These are phyloP conservation scores for Hypsopygia costalis DNA, from an alignment of 2,888 invertebrate genomes.

Conservation along the genomic window DNA sequence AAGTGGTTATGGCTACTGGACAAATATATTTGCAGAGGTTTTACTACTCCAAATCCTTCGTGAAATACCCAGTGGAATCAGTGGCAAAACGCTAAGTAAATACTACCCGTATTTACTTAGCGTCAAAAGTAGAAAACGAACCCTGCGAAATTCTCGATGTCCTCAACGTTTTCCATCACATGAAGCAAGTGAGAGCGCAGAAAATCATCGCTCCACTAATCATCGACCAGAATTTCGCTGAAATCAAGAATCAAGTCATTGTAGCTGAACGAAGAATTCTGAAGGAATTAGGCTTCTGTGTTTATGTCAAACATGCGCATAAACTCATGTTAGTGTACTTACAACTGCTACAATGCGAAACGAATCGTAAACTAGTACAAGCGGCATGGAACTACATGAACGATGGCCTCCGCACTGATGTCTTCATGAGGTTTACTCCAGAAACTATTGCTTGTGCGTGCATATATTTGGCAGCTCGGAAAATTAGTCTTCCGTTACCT, in stretches of 20 bases:
- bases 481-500: conserved; percentile 91
- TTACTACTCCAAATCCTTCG: conserved; percentile 99
- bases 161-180: conserved; percentile 98
- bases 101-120: conserved; percentile 96
- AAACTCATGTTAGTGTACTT: conserved; percentile 98
- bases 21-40: conserved; percentile 99
- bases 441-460: conserved; percentile 99
- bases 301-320: conserved; percentile 99
- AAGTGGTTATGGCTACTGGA: conserved; percentile 99
- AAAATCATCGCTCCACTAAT: conserved; percentile 93
- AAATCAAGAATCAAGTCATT: conserved; percentile 97
- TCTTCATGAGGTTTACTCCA: conserved; percentile 96
- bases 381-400: conserved; percentile 99
- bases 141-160: conserved; percentile 97
- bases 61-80: conserved; percentile 98
- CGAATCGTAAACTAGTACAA: conserved; percentile 94
- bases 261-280: conserved; percentile 97
- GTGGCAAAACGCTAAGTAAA: conserved; percentile 99
- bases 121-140: conserved; percentile 99
- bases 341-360: conserved; percentile 94
- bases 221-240: conserved; percentile 96
- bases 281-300: conserved; percentile 99
- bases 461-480: conserved; percentile 96
- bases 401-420: conserved; percentile 97
- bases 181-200: conserved; percentile 96